Conservation (phyloP, 2,797 vertebrate genomes). For the Mustela erminea region DNA sequence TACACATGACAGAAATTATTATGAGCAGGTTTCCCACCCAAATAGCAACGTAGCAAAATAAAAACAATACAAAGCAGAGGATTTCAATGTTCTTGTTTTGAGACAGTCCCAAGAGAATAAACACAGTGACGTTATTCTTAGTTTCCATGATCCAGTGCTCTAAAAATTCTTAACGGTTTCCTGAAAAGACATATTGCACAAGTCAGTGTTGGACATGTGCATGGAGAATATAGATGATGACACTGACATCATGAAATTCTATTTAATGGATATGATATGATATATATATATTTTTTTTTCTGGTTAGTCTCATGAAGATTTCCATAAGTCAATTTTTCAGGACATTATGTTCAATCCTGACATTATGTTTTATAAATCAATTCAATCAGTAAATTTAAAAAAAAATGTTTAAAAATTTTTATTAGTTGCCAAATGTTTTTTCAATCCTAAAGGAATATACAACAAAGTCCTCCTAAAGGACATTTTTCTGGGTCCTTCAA, state of each 20-base stretch:
- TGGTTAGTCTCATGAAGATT: background rate
- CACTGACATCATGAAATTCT: background rate
- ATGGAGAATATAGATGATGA: background rate
- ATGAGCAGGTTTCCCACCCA: background rate
- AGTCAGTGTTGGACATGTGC: background rate
- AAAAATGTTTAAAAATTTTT: background rate
- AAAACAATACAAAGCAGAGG: slow-evolving; percentile 38
- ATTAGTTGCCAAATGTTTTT: background rate
- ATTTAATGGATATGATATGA: background rate
- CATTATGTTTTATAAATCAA: background rate
- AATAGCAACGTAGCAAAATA: background rate
- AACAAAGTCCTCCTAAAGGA: background rate
- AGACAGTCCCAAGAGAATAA: slow-evolving; percentile 60
- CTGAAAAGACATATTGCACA: slow-evolving; percentile 10
- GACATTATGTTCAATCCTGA: background rate
- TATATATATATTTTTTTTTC: background rate
- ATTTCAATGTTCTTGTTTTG: slow-evolving; percentile 6
- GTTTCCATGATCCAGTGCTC: background rate
- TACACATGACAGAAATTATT: background rate
- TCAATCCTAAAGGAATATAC: background rate
- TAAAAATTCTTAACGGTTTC: background rate
- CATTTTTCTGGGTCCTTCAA: background rate
- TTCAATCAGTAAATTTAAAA: background rate
- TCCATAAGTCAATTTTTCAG: background rate
- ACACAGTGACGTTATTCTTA: background rate